Evolutionary conservation across 2,113 vertebrate genomes (phyloP).

Genomic region (Brachyistius frenatus): DNA sequence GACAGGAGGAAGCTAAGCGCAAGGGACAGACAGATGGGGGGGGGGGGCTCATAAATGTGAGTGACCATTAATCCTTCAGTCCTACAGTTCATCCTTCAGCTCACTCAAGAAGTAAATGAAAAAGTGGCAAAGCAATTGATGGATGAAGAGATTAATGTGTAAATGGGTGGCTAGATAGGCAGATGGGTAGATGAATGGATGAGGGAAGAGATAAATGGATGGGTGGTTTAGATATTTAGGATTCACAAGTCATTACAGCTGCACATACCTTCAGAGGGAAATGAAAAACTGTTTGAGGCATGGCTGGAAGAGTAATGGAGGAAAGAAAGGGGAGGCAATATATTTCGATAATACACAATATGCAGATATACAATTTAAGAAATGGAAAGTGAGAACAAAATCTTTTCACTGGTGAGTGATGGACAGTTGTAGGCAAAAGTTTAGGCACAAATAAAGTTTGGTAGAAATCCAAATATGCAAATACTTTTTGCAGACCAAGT

Average conservation of each 20-base stretch:
- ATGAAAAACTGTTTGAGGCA: slow-evolving; percentile 15
- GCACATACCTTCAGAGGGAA: slow-evolving; percentile 23
- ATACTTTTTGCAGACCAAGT: too few species aligned
- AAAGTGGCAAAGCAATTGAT: slow-evolving; percentile 53
- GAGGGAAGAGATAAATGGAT: slow-evolving; percentile 50
- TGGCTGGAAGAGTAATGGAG: slow-evolving; percentile 38
- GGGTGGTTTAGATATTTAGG: slow-evolving; percentile 54
- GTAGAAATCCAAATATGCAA: too few species aligned
- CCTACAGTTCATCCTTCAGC: slow-evolving; percentile 44
- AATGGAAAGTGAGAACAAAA: neutral
- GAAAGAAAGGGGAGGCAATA: neutral
- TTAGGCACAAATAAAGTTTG: too few species aligned
- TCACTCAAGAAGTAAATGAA: slow-evolving; percentile 64
- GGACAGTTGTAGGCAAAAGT: too few species aligned
- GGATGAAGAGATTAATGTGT: slow-evolving; percentile 51
- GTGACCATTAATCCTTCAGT: slow-evolving; percentile 54
- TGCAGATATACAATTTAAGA: slow-evolving; percentile 1
- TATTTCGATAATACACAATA: slow-evolving; percentile 1
- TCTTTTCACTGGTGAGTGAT: neutral
- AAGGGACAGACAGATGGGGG: slow-evolving; percentile 31
- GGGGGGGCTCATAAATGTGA: slow-evolving; percentile 49
- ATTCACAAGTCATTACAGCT: slow-evolving; percentile 51
- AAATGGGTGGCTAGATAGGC: slow-evolving; percentile 45
- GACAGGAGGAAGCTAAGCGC: slow-evolving; percentile 21
- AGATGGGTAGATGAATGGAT: slow-evolving; percentile 49